Evolutionary conservation across 2,113 vertebrate species (phyloP).

Genomic region (Salvelinus alpinus): DNA sequence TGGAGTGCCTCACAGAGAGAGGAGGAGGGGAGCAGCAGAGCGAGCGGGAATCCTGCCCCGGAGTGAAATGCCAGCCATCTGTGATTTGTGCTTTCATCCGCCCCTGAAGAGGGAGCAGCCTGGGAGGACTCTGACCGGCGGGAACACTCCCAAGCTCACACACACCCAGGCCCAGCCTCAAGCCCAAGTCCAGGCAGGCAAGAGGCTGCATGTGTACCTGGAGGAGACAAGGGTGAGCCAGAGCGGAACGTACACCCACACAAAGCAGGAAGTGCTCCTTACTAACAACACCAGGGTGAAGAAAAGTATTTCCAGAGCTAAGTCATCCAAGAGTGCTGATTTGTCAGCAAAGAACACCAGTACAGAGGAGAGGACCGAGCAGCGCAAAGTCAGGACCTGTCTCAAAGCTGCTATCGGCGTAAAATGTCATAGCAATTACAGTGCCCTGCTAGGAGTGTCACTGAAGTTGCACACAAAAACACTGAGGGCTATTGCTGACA

Average conservation of each 20-base stretch:
- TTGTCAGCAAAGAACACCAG: neutral
- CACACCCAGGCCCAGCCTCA: conserved; percentile 14
- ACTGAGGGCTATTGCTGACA: neutral
- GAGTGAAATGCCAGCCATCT: conserved; percentile 59
- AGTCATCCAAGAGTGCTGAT: conserved; percentile 26
- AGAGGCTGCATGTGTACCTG: conserved; percentile 63
- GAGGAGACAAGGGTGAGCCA: conserved; percentile 66
- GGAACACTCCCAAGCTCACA: conserved; percentile 5
- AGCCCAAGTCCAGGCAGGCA: conserved; percentile 38
- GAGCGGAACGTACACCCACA: conserved; percentile 4
- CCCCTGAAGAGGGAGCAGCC: conserved; percentile 32
- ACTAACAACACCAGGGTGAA: conserved; percentile 33
- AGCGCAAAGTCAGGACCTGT: neutral
- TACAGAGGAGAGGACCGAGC: neutral
- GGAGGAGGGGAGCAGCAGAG: conserved; percentile 33
- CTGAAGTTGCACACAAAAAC: conserved; percentile 41
- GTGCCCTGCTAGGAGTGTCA: conserved; percentile 45
- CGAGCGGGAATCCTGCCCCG: conserved; percentile 45
- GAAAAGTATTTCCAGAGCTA: conserved; percentile 41
- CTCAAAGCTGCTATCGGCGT: neutral
- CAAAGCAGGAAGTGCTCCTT: conserved; percentile 41
- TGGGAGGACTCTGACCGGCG: conserved; percentile 40
- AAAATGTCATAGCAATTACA: conserved; percentile 22
- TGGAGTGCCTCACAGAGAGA: conserved; percentile 39
- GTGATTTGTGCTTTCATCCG: conserved; percentile 45